A percentile compares a stretch with the other conserved stretches of the same genome.
Conservation (phyloP, 1,140 invertebrate species). For the Halictus rubicundus region DNA sequence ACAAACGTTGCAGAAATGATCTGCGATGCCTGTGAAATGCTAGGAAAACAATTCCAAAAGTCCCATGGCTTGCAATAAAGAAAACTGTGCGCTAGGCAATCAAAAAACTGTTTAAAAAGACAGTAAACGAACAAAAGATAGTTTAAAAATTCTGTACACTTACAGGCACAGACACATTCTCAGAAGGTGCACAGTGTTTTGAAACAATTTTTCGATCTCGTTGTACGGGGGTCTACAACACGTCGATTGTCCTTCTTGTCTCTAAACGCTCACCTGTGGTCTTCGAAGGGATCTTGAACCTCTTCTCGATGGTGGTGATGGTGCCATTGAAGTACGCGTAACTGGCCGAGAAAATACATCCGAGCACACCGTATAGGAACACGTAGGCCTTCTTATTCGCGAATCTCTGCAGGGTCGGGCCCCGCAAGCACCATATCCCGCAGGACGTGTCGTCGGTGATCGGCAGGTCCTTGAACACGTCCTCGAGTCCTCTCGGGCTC, state of each 20-base stretch:
- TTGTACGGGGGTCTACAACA: too few species aligned
- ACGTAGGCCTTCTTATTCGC: constrained; percentile 90
- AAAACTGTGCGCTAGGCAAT: too few species aligned
- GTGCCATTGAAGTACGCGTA: constrained; percentile 90
- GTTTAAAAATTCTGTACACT: too few species aligned
- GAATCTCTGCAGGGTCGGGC: constrained; percentile 83
- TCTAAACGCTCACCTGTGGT: constrained; percentile 84
- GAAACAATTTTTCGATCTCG: too few species aligned
- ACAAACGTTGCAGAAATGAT: too few species aligned
- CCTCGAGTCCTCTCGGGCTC: constrained; percentile 78
- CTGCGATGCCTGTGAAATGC: too few species aligned
- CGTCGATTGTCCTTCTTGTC: not conserved
- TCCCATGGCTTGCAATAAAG: too few species aligned
- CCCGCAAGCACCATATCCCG: constrained; percentile 83
- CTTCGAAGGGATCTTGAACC: constrained; percentile 89
- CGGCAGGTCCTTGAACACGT: constrained; percentile 80
- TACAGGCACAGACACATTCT: too few species aligned
- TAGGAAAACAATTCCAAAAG: too few species aligned
- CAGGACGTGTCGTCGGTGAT: constrained; percentile 84
- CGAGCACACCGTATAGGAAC: constrained; percentile 86
- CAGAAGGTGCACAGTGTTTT: too few species aligned
- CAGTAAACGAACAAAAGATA: too few species aligned
- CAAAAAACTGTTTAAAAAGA: too few species aligned
- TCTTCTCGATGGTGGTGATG: constrained; percentile 90
- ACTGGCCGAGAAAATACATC: constrained; percentile 87